Percentiles rank a stretch among this genome's conserved stretches.
phyloP scores from a whole-genome alignment of 2,888 invertebrate species.

The Exephanes ischioxanthus region DNA sequence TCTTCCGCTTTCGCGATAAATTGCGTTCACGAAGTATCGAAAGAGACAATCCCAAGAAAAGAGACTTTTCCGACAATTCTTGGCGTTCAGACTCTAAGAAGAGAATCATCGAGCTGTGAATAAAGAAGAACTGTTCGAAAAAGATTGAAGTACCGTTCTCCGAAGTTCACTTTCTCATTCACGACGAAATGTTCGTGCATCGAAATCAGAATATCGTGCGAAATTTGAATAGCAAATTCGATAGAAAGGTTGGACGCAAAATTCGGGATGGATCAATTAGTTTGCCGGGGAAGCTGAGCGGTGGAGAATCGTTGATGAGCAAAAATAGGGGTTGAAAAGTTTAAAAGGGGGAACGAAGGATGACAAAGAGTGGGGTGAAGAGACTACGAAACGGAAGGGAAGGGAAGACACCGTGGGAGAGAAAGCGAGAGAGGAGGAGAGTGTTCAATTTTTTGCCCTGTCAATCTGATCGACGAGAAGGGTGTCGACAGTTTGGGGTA shows the following conservation, averaged over 20 bases:
- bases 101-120: not conserved
- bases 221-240: not conserved
- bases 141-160: not conserved
- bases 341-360: constrained; percentile 21
- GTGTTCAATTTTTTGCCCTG: constrained; percentile 59
- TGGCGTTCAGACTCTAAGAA: too few species aligned
- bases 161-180: not conserved
- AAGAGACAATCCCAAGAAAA: not conserved
- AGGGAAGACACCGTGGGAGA: not conserved
- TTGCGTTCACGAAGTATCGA: not conserved
- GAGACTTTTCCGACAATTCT: not conserved
- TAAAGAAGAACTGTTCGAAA: not conserved
- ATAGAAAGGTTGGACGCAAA: not conserved
- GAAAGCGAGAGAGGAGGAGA: constrained; percentile 27
- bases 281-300: constrained; percentile 5
- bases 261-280: not conserved
- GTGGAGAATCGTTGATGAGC: constrained; percentile 43
- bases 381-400: constrained; percentile 15
- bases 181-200: not conserved
- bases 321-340: constrained; percentile 42
- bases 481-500: constrained; percentile 64
- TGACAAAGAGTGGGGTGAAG: constrained; percentile 9
- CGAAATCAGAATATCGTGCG: not conserved
- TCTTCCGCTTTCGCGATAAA: not conserved
- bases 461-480: constrained; percentile 63